Percentiles rank a stretch among this genome's conserved stretches.
phyloP scores from a whole-genome alignment of 2,888 invertebrate genomes.

The Drosophila villosipedis region DNA sequence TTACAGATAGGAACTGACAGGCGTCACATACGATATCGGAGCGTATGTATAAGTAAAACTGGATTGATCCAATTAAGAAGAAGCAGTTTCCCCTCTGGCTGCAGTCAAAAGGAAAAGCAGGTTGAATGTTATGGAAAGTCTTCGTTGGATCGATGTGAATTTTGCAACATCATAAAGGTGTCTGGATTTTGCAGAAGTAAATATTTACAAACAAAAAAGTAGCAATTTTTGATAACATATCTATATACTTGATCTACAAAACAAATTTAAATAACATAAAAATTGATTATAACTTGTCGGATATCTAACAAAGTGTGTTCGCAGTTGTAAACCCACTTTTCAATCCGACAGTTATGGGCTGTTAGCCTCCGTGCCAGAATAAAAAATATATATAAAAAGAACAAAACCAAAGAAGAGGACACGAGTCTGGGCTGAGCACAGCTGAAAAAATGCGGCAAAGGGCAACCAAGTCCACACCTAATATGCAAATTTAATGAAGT shows the following conservation, averaged over 20 bases:
- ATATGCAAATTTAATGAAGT: constrained; percentile 82
- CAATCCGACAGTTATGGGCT: constrained; percentile 17
- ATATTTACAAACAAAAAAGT: not conserved
- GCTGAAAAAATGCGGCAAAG: constrained; percentile 62
- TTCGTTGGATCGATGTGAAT: not conserved
- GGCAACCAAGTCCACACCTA: constrained; percentile 76
- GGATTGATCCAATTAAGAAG: not conserved
- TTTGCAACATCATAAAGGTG: not conserved
- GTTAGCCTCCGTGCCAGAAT: not conserved
- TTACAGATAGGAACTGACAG: not conserved
- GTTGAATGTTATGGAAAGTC: not conserved
- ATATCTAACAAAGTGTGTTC: constrained; percentile 41
- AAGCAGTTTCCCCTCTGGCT: not conserved
- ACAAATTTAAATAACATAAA: not conserved
- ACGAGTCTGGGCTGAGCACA: constrained; percentile 9
- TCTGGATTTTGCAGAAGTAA: not conserved
- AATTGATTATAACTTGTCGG: not conserved
- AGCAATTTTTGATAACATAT: not conserved
- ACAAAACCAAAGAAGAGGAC: not conserved
- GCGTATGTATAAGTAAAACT: not conserved
- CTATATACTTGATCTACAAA: not conserved
- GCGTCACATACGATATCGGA: not conserved
- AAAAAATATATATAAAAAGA: not conserved
- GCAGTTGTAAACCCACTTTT: constrained; percentile 31
- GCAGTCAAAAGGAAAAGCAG: not conserved